Evolutionary conservation across 2,888 invertebrate species (phyloP), one percentile per base, ranked within the genome.

Genomic region (Pharmacophagus antenor): DNA sequence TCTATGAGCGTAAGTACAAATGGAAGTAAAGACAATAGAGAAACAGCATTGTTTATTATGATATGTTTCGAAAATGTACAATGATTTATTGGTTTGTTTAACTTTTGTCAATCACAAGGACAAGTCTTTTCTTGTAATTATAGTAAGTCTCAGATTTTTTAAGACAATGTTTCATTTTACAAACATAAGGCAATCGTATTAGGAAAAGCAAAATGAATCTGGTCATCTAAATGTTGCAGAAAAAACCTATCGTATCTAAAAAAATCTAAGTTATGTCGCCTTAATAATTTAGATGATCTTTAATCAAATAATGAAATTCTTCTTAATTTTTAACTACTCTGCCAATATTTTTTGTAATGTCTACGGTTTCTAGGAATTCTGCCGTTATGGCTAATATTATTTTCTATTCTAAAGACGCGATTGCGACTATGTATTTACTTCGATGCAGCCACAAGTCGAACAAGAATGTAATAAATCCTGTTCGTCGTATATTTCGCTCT

Each of bases 381-480:
- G 18, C 7, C 2, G 21, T 37, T 8, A 20, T 31, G n/a, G n/a
- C 37, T 56, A 49, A 49, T 50, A 50, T 44, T 25, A 27, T 37
- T 52, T 58, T 58, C 31, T 31, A 18, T 22, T 52, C 5, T 37
- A 46, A 58, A 52, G 27, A 52, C 15, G n/a, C 5, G 20, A 52
- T 17, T 21, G 21, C 12, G 58, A 46, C 21, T 51, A 60, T 47
- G 56, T 49, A 51, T 56, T 55, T 37, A 12, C 56, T 56, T 41
- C 51, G 47, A n/a, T 60, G 55, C 46, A 60, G 20, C 56, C 56
- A 42, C 55, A 50, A 55, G 50, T 37, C 23, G 55, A 56, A 60
- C 51, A 56, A 54, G 60, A 55, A 60, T 60, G 60, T 55, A 60
- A 56, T 60, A 60, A 60, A 60, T 56, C 51, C 60, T 51, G 51